Conservation (phyloP, 2,113 vertebrate species). For the Lampris megalopsis region DNA sequence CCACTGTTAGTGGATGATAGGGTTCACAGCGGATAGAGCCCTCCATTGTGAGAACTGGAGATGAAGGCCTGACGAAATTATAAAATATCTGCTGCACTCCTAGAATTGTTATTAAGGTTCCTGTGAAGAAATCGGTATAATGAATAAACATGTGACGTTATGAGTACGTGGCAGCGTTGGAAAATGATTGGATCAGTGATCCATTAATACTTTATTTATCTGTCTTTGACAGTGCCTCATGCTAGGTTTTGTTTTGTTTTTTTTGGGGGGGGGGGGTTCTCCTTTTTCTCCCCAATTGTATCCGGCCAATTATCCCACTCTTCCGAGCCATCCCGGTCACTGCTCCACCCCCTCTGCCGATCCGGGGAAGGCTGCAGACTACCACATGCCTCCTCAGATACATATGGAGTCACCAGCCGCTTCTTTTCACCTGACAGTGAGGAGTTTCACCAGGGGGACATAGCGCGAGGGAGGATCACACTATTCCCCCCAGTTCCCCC, state of each 20-base stretch:
- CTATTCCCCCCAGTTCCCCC: too few species aligned
- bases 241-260: not conserved
- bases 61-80: slow-evolving; percentile 58
- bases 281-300: too few species aligned
- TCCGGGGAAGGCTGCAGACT: too few species aligned
- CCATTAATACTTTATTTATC: slow-evolving; percentile 29
- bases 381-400: too few species aligned
- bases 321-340: too few species aligned
- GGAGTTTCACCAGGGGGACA: too few species aligned
- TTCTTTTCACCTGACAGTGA: too few species aligned
- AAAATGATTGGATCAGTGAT: slow-evolving; percentile 58
- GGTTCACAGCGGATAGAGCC: slow-evolving; percentile 36
- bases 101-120: slow-evolving; percentile 51
- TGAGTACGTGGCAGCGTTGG: slow-evolving; percentile 8
- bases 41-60: slow-evolving; percentile 32
- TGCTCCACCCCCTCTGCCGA: too few species aligned
- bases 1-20: slow-evolving; percentile 31
- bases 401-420: too few species aligned
- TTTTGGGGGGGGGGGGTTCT: too few species aligned
- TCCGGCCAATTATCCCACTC: too few species aligned
- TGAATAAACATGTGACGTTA: slow-evolving; percentile 63
- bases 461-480: too few species aligned
- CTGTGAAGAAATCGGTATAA: slow-evolving; percentile 34
- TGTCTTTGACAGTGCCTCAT: slow-evolving; percentile 27
- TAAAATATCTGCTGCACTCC: slow-evolving; percentile 48